Conservation (phyloP, 2,797 vertebrate species). For the Poeciliopsis gracilis region DNA sequence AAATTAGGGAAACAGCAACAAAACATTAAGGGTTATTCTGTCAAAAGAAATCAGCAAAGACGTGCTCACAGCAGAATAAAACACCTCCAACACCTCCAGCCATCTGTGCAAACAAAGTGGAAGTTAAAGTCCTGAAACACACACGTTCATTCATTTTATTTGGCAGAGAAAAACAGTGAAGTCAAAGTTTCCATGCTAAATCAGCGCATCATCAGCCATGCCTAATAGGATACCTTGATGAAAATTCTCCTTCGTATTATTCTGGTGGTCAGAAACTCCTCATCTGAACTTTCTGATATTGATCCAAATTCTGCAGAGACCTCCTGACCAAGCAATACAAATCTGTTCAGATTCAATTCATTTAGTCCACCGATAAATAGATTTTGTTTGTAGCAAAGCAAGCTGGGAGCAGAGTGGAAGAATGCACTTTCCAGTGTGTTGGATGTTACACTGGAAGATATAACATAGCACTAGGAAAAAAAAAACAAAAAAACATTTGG, state of each 20-base stretch:
- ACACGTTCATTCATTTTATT: conserved; percentile 7
- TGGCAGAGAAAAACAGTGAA: conserved; percentile 20
- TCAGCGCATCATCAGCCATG: conserved; percentile 40
- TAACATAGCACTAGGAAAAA: conserved; percentile 51
- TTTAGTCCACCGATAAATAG: conserved; percentile 18
- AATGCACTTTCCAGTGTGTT: conserved; percentile 53
- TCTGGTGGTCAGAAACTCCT: conserved; percentile 91
- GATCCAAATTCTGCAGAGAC: conserved; percentile 85
- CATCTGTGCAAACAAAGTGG: conserved; percentile 41
- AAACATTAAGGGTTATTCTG: conserved; percentile 34
- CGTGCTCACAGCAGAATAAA: conserved; percentile 34
- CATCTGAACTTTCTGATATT: conserved; percentile 89
- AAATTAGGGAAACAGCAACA: conserved; percentile 30
- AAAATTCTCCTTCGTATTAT: conserved; percentile 90
- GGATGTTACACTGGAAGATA: conserved; percentile 42
- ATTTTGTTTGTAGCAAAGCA: conserved; percentile 48
- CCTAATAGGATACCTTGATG: conserved; percentile 87
- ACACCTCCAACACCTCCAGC: conserved; percentile 33
- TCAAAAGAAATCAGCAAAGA: conserved; percentile 46
- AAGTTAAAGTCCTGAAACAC: conserved; percentile 4
- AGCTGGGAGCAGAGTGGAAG: conserved; percentile 56
- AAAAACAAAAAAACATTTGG: conserved; percentile 17
- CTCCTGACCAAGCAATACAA: conserved; percentile 85
- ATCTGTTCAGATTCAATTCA: conserved; percentile 60
- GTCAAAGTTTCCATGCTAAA: conserved; percentile 34